Conservation (phyloP, 2,797 vertebrate species). For the Coluber constrictor region DNA sequence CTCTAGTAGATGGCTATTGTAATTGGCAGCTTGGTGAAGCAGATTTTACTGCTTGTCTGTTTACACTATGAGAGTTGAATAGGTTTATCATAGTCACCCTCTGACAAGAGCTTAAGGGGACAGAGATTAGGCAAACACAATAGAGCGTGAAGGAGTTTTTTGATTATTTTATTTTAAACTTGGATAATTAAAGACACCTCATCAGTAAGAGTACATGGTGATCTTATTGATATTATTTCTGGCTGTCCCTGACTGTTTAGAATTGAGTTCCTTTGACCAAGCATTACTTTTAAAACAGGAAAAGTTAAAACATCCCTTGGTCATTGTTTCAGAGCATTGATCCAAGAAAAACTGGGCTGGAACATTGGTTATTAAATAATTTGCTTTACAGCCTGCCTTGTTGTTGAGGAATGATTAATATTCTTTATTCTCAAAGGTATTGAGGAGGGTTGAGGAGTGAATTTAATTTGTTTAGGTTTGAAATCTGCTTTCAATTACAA, state of each 20-base stretch:
- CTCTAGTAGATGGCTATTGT: background rate
- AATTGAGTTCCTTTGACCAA: constrained; percentile 9
- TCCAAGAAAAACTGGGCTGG: constrained; percentile 28
- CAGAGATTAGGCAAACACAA: background rate
- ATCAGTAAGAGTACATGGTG: background rate
- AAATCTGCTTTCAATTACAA: background rate
- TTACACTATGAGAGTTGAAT: background rate
- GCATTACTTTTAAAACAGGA: constrained; percentile 15
- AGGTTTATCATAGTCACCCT: background rate
- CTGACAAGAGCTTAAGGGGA: background rate
- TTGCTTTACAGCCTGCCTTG: background rate
- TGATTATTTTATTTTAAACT: background rate
- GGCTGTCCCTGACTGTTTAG: background rate
- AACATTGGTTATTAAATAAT: constrained; percentile 14
- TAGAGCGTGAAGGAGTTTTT: background rate
- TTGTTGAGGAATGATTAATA: background rate
- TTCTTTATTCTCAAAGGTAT: background rate
- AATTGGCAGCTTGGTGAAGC: no score
- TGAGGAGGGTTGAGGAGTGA: background rate
- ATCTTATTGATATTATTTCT: background rate
- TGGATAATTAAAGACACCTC: background rate
- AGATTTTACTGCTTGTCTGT: background rate
- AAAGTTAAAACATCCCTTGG: constrained; percentile 1
- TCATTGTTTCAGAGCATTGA: constrained; percentile 53
- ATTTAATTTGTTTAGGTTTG: background rate